phyloP scores from a whole-genome alignment of 1,140 invertebrate genomes.

The Bacillus rossius region DNA sequence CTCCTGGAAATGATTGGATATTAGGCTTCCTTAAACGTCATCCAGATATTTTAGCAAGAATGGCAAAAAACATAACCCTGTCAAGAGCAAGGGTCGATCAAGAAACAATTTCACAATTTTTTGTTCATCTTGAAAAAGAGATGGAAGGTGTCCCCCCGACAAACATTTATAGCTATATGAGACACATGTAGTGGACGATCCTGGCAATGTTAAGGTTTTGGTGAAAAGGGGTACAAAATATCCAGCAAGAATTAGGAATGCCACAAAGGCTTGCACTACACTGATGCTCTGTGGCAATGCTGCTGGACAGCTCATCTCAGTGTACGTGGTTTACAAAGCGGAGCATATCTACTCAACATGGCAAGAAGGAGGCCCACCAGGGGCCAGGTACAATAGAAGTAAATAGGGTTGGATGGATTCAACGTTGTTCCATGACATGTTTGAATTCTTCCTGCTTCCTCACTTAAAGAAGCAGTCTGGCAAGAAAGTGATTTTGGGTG shows the following conservation, averaged over 20 bases:
- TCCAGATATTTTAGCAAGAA: too few species aligned
- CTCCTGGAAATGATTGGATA: too few species aligned
- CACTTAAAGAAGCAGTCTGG: too few species aligned
- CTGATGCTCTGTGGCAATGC: slow-evolving; percentile 27
- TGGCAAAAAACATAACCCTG: too few species aligned
- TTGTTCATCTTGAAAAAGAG: slow-evolving; percentile 14
- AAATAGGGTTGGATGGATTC: slow-evolving; percentile 14
- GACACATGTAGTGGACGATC: slow-evolving; percentile 24
- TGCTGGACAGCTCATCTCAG: slow-evolving; percentile 17
- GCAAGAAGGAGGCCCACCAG: slow-evolving; percentile 23
- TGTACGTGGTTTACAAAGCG: slow-evolving; percentile 26
- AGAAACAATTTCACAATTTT: background rate
- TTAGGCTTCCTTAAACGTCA: too few species aligned
- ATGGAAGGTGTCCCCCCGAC: slow-evolving; percentile 10
- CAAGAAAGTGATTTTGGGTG: too few species aligned
- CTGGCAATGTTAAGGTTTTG: slow-evolving; percentile 7
- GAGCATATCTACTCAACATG: slow-evolving; percentile 21
- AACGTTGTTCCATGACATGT: too few species aligned
- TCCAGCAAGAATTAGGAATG: slow-evolving; percentile 17
- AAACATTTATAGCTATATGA: slow-evolving; percentile 22
- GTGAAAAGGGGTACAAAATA: slow-evolving; percentile 18
- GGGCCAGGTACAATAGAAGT: slow-evolving; percentile 19
- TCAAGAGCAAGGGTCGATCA: too few species aligned
- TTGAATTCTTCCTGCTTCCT: too few species aligned
- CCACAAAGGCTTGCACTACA: too few species aligned